Conservation (phyloP, 2,797 vertebrate species). For the Chloroceryle amazona region DNA sequence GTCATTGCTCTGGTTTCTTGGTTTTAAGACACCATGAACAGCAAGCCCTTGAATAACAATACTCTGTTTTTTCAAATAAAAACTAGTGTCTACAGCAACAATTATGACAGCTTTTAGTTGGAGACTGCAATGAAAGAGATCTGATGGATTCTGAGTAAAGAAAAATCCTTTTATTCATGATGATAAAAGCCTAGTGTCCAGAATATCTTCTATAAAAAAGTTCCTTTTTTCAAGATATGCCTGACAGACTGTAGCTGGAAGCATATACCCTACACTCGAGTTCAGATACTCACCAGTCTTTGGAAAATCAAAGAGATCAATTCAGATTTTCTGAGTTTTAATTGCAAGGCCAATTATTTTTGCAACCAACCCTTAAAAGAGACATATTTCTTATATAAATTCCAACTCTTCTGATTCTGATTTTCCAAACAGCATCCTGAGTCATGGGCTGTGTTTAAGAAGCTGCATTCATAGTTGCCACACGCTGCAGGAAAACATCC, state of each 20-base stretch:
- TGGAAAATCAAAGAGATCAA: background rate
- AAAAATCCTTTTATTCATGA: background rate
- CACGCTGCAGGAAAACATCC: background rate
- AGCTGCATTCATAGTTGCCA: background rate
- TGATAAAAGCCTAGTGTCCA: background rate
- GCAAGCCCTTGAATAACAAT: background rate
- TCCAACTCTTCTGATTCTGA: background rate
- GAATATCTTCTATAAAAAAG: background rate
- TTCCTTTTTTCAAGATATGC: background rate
- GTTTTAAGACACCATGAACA: background rate
- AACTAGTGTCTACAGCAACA: background rate
- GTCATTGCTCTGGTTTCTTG: background rate
- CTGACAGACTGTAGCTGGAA: background rate
- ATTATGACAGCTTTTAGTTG: background rate
- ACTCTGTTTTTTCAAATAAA: background rate
- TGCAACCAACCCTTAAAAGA: background rate
- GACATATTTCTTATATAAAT: background rate
- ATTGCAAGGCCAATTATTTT: background rate
- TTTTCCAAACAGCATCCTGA: slow-evolving; percentile 8
- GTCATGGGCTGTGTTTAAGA: background rate
- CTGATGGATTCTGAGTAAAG: background rate
- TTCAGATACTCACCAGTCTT: background rate
- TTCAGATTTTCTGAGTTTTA: background rate
- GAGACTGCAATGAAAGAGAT: background rate
- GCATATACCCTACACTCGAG: background rate